Conservation (phyloP, 2,888 invertebrate species). For the Thumatha senex region DNA sequence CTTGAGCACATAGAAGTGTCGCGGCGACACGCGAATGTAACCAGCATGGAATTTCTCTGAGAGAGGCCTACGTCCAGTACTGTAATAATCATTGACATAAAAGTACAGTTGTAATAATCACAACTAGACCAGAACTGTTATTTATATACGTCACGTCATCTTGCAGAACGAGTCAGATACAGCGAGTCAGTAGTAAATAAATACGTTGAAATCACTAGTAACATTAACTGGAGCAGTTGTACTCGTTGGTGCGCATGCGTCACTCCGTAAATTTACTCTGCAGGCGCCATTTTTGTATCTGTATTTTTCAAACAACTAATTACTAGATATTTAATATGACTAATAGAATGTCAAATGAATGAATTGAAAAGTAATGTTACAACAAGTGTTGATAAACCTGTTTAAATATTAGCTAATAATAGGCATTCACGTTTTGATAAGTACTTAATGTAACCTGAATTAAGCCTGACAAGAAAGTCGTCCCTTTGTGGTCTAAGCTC, state of each 20-base stretch:
- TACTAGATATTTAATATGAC: background rate
- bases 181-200: background rate
- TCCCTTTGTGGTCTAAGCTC: too few relatives aligned
- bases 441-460: too few relatives aligned
- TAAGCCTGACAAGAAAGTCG: too few relatives aligned
- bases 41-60: too few relatives aligned
- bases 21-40: too few relatives aligned
- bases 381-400: background rate
- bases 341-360: background rate
- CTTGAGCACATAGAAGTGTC: too few relatives aligned
- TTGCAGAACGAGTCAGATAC: background rate
- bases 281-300: conserved; percentile 1
- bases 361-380: background rate
- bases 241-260: background rate
- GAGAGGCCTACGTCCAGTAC: too few relatives aligned
- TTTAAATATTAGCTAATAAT: too few relatives aligned
- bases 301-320: background rate
- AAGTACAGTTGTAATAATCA: too few relatives aligned
- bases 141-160: background rate
- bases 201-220: background rate
- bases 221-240: background rate
- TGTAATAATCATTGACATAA: too few relatives aligned
- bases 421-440: too few relatives aligned
- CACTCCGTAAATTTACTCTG: background rate
- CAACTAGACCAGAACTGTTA: too few relatives aligned